phyloP scores from a whole-genome alignment of 1,140 invertebrate genomes.

The Euwallacea similis region DNA sequence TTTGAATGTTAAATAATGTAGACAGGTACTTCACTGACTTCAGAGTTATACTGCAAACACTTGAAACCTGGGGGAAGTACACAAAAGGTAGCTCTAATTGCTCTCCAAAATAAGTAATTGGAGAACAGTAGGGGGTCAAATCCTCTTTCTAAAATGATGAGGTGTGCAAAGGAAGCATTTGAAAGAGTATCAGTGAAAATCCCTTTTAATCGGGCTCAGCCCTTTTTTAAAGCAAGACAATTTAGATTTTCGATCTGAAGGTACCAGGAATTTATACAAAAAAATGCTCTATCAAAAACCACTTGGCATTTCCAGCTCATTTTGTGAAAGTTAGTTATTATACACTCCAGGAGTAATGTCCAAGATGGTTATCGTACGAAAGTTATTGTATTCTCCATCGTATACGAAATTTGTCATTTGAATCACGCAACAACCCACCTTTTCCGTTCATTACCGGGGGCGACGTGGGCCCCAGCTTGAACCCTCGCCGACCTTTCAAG shows the following conservation, averaged over 20 bases:
- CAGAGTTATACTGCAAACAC: slow-evolving; percentile 6
- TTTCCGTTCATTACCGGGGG: slow-evolving; percentile 30
- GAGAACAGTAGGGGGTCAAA: slow-evolving; percentile 25
- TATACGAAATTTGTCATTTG: slow-evolving; percentile 22
- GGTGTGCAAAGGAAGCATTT: not conserved
- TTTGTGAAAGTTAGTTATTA: too few species aligned
- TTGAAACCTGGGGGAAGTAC: slow-evolving; percentile 1
- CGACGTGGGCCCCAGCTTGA: slow-evolving; percentile 9
- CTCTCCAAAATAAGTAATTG: slow-evolving; percentile 28
- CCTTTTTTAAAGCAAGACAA: too few species aligned
- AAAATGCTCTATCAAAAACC: too few species aligned
- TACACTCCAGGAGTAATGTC: too few species aligned
- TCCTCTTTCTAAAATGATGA: slow-evolving; percentile 2
- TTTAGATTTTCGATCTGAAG: too few species aligned
- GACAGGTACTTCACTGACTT: slow-evolving; percentile 4
- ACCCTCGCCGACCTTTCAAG: slow-evolving; percentile 27
- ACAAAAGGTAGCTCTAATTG: slow-evolving; percentile 20
- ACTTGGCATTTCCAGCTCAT: too few species aligned
- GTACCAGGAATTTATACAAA: too few species aligned
- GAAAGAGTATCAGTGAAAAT: not conserved
- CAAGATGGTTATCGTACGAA: too few species aligned
- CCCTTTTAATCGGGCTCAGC: too few species aligned
- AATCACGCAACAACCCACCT: slow-evolving; percentile 25
- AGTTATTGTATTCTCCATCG: too few species aligned
- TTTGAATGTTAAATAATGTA: too few species aligned